Percentiles rank a stretch among this genome's conserved stretches.
Evolutionary conservation across 2,797 vertebrate species (phyloP).

Genomic region (Paratrypauchen microcephalus): DNA sequence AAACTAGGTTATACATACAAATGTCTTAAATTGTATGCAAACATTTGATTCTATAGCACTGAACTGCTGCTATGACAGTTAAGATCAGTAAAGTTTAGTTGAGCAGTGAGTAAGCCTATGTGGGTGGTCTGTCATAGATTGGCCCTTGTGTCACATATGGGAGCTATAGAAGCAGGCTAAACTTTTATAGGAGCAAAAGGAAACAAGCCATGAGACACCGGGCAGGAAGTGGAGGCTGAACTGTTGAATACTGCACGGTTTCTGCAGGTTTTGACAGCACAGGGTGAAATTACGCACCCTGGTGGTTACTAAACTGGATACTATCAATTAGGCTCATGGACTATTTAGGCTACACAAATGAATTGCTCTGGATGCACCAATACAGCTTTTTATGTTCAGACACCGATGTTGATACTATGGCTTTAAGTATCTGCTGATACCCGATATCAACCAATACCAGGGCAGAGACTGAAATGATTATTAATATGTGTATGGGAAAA

Average conservation of each 20-base stretch:
- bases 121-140: background rate
- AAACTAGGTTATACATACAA: background rate
- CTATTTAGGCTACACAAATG: too few relatives aligned
- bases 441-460: too few relatives aligned
- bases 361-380: too few relatives aligned
- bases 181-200: constrained; percentile 26
- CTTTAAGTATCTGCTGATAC: too few relatives aligned
- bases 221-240: constrained; percentile 62
- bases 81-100: background rate
- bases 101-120: background rate
- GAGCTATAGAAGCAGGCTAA: background rate
- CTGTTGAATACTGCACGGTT: constrained; percentile 45
- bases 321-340: too few relatives aligned
- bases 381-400: too few relatives aligned
- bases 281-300: constrained; percentile 45
- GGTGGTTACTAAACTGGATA: constrained; percentile 31
- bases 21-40: background rate
- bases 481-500: too few relatives aligned
- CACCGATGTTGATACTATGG: too few relatives aligned
- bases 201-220: constrained; percentile 36
- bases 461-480: too few relatives aligned
- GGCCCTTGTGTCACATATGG: background rate
- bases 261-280: constrained; percentile 10
- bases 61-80: background rate
- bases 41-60: background rate